Evolutionary conservation across 2,888 invertebrate genomes (phyloP), one percentile per base, ranked within the genome.

Genomic region (Scaptomyza parva): DNA sequence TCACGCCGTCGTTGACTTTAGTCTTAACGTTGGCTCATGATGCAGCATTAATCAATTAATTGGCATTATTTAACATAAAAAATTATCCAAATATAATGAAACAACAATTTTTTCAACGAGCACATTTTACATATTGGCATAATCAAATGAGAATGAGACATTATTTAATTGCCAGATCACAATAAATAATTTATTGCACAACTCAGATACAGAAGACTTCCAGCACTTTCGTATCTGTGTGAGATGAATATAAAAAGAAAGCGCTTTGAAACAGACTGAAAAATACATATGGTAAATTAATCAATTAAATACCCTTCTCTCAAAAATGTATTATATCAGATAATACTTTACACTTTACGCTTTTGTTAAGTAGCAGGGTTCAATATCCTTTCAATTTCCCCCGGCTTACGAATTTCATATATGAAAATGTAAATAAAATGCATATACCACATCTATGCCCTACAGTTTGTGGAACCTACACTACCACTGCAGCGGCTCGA

Each of bases 111-210:
- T 69, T 71, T 33, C 48, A 40, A 30, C 60, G 47, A 41, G 9
- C 20, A 28, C 35, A 51, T 20, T 44, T 41, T 41, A 52, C 73
- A 65, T 68, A 76, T 71, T 78, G 82, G 35, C 47, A 43, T 54
- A 60, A 78, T 73, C 66, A 67, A 74, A 67, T 65, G 66, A 43
- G 50, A 63, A 61, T 59, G 61, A 37, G 9, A 44, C 60, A 65
- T 63, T 74, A 53, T 66, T 65, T 51, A 71, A 76, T 60, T 55
- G 45, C 26, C 33, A 28, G 33, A 35, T 52, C 18, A 54, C 40
- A 55, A 58, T 55, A 41, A 63, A 70, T 68, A 54, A 78, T 67
- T 63, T 57, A 60, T 63, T 40, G 39, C 63, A 50, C 44, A 61
- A 45, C 50, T 37, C 33, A 45, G 40, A 58, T 33, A 62, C 50